phyloP scores from a whole-genome alignment of 1,140 invertebrate genomes.

The Oncopodura yosiiana region DNA sequence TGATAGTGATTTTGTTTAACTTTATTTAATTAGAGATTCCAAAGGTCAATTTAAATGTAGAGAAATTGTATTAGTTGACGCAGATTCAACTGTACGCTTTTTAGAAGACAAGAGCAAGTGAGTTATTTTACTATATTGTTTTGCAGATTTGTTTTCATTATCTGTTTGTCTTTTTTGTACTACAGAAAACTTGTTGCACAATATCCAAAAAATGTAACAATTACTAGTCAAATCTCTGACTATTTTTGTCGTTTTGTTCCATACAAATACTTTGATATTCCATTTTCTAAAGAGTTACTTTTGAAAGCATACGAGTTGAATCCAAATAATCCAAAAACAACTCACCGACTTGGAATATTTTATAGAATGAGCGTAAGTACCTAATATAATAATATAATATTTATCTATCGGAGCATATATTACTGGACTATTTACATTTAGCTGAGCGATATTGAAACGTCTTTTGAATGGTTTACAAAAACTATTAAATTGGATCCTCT shows the following conservation, averaged over 20 bases:
- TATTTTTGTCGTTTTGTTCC: slow-evolving; percentile 23
- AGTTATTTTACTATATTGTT: too few species aligned
- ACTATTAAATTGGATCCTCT: slow-evolving; percentile 11
- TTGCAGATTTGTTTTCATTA: too few species aligned
- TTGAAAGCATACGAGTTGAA: slow-evolving; percentile 16
- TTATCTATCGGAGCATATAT: neutral
- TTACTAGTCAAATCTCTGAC: slow-evolving; percentile 19
- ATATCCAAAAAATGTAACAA: slow-evolving; percentile 8
- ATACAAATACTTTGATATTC: slow-evolving; percentile 17
- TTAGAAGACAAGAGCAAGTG: too few species aligned
- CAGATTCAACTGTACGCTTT: too few species aligned
- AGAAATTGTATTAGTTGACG: too few species aligned
- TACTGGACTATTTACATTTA: neutral
- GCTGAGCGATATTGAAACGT: slow-evolving; percentile 5
- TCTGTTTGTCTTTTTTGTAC: too few species aligned
- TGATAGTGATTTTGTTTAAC: neutral
- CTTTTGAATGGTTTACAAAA: slow-evolving; percentile 22
- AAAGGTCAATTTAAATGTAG: too few species aligned
- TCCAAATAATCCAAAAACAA: slow-evolving; percentile 22
- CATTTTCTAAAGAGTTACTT: slow-evolving; percentile 5
- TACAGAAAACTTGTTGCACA: slow-evolving; percentile 16
- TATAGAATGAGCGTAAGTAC: slow-evolving; percentile 25
- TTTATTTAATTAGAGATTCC: too few species aligned
- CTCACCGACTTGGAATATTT: slow-evolving; percentile 25
- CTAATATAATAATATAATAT: neutral